Conservation (phyloP, 2,888 invertebrate species). For the Torymus tubicola region DNA sequence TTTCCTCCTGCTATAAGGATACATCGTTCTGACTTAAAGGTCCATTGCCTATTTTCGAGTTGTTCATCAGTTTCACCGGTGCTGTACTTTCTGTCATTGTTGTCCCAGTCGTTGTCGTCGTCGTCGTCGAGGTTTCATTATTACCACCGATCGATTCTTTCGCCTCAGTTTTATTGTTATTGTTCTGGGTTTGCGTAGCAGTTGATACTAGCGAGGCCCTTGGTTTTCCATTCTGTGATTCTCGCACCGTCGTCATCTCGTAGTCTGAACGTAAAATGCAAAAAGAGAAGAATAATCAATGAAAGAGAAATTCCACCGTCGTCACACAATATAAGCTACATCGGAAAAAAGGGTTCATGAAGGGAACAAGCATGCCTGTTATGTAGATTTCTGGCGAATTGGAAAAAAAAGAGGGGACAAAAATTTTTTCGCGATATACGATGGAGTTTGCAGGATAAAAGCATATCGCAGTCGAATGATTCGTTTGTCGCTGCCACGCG, state of each 20-base stretch:
- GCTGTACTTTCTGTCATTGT: conserved; percentile 28
- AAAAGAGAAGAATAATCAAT: neutral
- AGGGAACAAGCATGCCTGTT: too few relatives aligned
- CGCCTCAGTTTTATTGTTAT: conserved; percentile 65
- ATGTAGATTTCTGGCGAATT: too few relatives aligned
- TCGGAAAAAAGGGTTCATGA: too few relatives aligned
- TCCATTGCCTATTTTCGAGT: conserved; percentile 71
- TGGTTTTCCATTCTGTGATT: conserved; percentile 67
- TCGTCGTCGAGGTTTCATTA: conserved; percentile 33
- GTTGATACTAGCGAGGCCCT: conserved; percentile 62
- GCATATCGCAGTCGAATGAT: too few relatives aligned
- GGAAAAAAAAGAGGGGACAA: too few relatives aligned
- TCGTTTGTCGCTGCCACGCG: too few relatives aligned
- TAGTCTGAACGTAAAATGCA: conserved; percentile 62
- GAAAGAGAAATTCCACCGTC: too few relatives aligned
- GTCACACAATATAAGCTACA: too few relatives aligned
- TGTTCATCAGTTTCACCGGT: conserved; percentile 57
- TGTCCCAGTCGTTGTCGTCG: conserved; percentile 32
- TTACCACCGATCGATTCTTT: conserved; percentile 58
- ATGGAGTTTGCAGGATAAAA: too few relatives aligned
- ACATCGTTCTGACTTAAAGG: conserved; percentile 69
- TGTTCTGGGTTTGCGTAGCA: conserved; percentile 70
- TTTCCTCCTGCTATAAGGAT: conserved; percentile 67
- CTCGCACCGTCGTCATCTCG: conserved; percentile 69
- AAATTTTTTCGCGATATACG: too few relatives aligned